Evolutionary conservation across 2,113 vertebrate species (phyloP).

Genomic region (Cochlearius cochlearius): DNA sequence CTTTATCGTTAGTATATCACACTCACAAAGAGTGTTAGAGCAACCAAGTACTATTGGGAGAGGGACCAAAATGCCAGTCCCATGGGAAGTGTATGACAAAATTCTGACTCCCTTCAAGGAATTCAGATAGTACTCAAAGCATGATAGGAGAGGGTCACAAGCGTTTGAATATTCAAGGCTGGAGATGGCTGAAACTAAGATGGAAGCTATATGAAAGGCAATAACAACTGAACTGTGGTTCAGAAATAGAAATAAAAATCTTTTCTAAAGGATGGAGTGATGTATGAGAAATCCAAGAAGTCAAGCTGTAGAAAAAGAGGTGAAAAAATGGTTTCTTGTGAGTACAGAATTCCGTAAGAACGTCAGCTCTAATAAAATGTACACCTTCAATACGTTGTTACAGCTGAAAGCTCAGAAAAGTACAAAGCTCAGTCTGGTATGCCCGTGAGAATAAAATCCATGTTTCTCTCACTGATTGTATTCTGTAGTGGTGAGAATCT

Average conservation of each 20-base stretch:
- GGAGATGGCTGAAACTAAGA: neutral
- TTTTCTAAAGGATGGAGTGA: neutral
- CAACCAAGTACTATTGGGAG: neutral
- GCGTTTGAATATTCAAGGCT: neutral
- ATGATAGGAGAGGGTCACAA: neutral
- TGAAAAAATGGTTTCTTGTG: neutral
- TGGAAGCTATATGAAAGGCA: neutral
- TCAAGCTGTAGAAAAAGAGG: neutral
- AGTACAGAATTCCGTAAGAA: neutral
- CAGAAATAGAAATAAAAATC: neutral
- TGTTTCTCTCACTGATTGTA: neutral
- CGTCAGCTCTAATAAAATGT: neutral
- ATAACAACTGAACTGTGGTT: neutral
- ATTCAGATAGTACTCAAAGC: neutral
- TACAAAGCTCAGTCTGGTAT: neutral
- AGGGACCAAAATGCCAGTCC: neutral
- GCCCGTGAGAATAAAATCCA: neutral
- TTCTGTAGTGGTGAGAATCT: neutral
- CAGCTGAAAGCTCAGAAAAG: neutral
- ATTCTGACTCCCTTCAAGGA: neutral
- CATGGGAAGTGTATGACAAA: neutral
- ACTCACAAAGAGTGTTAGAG: neutral
- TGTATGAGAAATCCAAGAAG: neutral
- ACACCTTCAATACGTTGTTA: neutral
- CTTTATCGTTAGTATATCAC: neutral